Base-by-base conservation (phyloP, 2,888 invertebrate species). In the Trachelus iudaicus region DNA sequence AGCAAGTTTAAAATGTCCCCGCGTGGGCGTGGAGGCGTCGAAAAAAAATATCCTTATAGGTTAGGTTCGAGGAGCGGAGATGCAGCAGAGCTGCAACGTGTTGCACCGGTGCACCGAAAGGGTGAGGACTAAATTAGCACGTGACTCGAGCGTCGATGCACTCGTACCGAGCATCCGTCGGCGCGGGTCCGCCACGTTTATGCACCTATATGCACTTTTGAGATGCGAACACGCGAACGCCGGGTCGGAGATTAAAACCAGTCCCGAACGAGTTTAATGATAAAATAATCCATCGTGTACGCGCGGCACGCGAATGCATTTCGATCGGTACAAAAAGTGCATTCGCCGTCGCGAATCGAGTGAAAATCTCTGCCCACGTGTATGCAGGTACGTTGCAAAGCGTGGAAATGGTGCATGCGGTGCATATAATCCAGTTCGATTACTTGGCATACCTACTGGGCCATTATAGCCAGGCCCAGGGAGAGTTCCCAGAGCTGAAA, bases 331-430 rank as follows among this genome's bases (percentile, higher is more conserved):
- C 1, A 31, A 74, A 77, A 74, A 40, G 73, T 74, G 68, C 73
- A 40, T 35, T 69, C 35, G 56, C 34, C 23, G 68, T 73, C n/a
- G 69, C 73, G 77, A 81, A 85, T 83, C 85, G 81, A 73, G 30
- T 74, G 75, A 77, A 73, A 15, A 34, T 35, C 73, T 23, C 79
- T 79, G 73, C 82, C 82, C 81, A 82, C 82, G 80, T 79, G 40
- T 30, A 37, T 56, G 56, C 56, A 9, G 15, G 9, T 56, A 56
- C 2, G 56, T 56, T 56, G 9, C 23, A 23, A 9, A 9, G 9
- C 56, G 56, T 56, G 56, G 23, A 56, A 23, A 56, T 23, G 1
- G 56, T 56, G 56, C 56, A 56, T 23, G 23, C 56, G 56, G 56
- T 23, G 56, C 56, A 56, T 23, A 56, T 23, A 56, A 56, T 56